Evolutionary conservation across 2,797 vertebrate species (phyloP), one percentile per base, ranked within the genome.

Genomic region (Crenichthys baileyi): DNA sequence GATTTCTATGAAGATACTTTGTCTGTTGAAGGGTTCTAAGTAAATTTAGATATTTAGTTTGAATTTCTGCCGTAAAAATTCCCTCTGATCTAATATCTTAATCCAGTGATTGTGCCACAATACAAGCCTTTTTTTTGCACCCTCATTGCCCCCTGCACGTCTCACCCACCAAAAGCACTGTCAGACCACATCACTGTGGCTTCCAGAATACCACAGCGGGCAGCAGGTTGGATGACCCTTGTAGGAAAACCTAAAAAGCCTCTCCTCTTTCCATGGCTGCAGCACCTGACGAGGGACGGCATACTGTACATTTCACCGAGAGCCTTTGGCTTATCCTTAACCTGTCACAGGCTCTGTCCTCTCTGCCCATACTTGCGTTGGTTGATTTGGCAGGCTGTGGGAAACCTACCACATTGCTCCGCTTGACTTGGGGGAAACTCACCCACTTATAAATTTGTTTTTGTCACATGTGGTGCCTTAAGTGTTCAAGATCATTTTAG

Each of bases 231-330:
- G 90, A 89, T 87, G 87, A 94, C 91, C 92, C 89, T 56, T 56
- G 74, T 75, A 90, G 85, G 81, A 90, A 91, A 93, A 81, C 93
- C 90, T 87, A 85, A 91, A 92, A 85, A 76, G 80, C 87, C 81
- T 91, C 91, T 94, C 89, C 70, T 82, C 81, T 94, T 93, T 94
- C 92, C 78, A 84, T 75, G 80, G 79, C 86, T 76, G 81, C 68
- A 72, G 82, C 86, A 83, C 83, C 80, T 89, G 89, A 92, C 85
- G 80, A 75, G 73, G 81, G 84, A 78, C 44, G 4, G 83, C 93
- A 93, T 94, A 93, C 92, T 93, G 90, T 91, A 92, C 91, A 92
- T 94, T 81, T 87, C 91, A 87, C 73, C 1, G 26, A 84, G 87
- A 92, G 89, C 86, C 77, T 83, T 74, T 86, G 85, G 90, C 86